Evolutionary conservation across 2,113 vertebrate species (phyloP).

Genomic region (Isichthys henryi): DNA sequence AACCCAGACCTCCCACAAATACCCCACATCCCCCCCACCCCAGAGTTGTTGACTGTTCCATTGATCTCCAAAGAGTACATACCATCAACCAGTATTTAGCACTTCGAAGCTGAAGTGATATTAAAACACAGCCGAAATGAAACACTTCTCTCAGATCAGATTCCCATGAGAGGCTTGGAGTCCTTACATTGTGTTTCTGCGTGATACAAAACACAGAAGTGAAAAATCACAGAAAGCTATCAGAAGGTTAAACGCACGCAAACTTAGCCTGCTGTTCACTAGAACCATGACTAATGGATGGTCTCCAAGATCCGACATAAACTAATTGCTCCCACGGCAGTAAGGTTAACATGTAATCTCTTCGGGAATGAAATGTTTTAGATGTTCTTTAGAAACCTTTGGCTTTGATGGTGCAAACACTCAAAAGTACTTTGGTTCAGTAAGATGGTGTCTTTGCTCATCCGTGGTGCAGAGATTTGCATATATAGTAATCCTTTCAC

Average conservation of each 20-base stretch:
- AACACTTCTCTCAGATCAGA: not conserved
- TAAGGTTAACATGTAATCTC: not conserved
- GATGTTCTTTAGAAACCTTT: not conserved
- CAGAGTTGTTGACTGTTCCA: not conserved
- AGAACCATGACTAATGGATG: too few species aligned
- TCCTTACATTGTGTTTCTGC: not conserved
- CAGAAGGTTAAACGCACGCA: not conserved
- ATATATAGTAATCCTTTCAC: not conserved
- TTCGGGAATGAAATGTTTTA: not conserved
- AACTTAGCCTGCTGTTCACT: not conserved
- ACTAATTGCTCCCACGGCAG: not conserved
- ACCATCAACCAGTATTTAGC: not conserved
- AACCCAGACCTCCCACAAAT: slow-evolving; percentile 4
- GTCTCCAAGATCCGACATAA: not conserved
- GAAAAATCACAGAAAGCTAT: not conserved
- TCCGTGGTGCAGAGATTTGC: not conserved
- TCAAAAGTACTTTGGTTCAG: not conserved
- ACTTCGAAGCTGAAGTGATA: not conserved
- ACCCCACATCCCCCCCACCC: not conserved
- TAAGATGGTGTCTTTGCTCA: not conserved
- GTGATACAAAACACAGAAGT: not conserved
- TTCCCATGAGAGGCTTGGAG: not conserved
- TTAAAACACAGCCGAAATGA: not conserved
- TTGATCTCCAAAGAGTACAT: slow-evolving; percentile 10
- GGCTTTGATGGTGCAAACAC: not conserved